Conservation (phyloP, 2,113 vertebrate genomes). For the Orientallactaga bullata region DNA sequence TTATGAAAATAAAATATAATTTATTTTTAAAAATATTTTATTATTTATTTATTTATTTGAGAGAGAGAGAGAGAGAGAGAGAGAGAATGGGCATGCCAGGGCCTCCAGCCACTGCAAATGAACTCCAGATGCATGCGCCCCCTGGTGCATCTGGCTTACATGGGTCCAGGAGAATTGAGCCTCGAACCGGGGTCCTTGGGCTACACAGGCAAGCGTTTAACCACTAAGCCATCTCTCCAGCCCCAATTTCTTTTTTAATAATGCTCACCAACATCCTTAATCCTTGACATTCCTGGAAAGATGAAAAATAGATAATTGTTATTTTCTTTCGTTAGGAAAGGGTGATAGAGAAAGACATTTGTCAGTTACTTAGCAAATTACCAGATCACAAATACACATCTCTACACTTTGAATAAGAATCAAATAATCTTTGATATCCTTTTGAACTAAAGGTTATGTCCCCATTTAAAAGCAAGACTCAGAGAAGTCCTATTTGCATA, state of each 20-base stretch:
- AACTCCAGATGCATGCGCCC: too few relatives aligned
- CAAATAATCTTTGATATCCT: constrained; percentile 26
- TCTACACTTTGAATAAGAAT: constrained; percentile 1
- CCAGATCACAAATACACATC: constrained; percentile 14
- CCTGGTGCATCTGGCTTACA: too few relatives aligned
- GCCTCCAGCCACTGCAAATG: too few relatives aligned
- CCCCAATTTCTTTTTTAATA: constrained; percentile 13
- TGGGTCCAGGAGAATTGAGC: too few relatives aligned
- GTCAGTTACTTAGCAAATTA: constrained; percentile 55
- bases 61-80: too few relatives aligned
- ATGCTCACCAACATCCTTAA: constrained; percentile 27
- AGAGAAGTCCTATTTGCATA: constrained; percentile 73
- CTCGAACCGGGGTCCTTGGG: too few relatives aligned
- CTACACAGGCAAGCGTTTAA: too few relatives aligned
- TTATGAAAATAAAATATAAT: constrained; percentile 45
- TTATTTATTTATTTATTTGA: too few relatives aligned
- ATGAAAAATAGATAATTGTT: constrained; percentile 1
- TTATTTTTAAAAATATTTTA: constrained; percentile 23
- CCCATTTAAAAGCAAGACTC: constrained; percentile 64
- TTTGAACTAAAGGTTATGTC: constrained; percentile 76
- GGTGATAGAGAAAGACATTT: constrained; percentile 36
- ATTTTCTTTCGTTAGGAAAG: constrained; percentile 31
- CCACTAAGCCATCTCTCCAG: too few relatives aligned
- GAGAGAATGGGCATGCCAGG: too few relatives aligned
- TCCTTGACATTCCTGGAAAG: background rate